These are phyloP conservation scores for Callyntrura sp. DNA, from an alignment of 2,888 invertebrate species.

Conservation along the genomic window DNA sequence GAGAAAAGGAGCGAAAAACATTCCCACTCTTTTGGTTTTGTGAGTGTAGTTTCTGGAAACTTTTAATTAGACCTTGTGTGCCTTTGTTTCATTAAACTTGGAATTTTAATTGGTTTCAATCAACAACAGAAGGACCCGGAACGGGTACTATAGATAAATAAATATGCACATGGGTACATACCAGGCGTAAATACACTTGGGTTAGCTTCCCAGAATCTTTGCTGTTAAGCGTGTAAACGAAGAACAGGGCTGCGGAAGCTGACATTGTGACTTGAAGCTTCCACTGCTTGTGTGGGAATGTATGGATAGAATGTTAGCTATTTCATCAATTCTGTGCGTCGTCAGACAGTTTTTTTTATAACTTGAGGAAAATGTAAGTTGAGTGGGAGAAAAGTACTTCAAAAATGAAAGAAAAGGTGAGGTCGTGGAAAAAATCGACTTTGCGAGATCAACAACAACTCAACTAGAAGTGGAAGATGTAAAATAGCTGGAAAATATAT, in stretches of 20 bases:
- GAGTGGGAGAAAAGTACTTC: constrained; percentile 43
- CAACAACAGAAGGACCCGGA: constrained; percentile 63
- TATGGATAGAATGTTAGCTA: constrained; percentile 4
- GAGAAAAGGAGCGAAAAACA: no score
- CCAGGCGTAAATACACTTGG: not conserved
- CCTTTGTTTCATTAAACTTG: constrained; percentile 78
- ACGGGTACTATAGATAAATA: not conserved
- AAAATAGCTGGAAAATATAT: not conserved
- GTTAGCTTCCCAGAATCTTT: not conserved
- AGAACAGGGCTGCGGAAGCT: not conserved
- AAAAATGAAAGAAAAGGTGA: constrained; percentile 74
- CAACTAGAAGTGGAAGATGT: not conserved
- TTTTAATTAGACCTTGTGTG: constrained; percentile 78
- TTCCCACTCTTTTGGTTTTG: no score
- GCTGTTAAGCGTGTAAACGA: not conserved
- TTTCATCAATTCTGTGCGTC: constrained; percentile 58
- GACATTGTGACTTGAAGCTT: not conserved
- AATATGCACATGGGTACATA: not conserved
- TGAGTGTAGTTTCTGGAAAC: constrained; percentile 72
- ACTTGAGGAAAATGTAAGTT: constrained; percentile 43
- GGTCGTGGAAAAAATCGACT: constrained; percentile 77
- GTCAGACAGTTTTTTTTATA: constrained; percentile 69
- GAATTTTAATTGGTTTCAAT: constrained; percentile 79
- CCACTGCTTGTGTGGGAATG: constrained; percentile 9
- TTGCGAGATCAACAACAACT: constrained; percentile 62